Evolutionary conservation across 2,113 vertebrate genomes (phyloP), one percentile per base, ranked within the genome.

Genomic region (Hirundichthys speculiger): DNA sequence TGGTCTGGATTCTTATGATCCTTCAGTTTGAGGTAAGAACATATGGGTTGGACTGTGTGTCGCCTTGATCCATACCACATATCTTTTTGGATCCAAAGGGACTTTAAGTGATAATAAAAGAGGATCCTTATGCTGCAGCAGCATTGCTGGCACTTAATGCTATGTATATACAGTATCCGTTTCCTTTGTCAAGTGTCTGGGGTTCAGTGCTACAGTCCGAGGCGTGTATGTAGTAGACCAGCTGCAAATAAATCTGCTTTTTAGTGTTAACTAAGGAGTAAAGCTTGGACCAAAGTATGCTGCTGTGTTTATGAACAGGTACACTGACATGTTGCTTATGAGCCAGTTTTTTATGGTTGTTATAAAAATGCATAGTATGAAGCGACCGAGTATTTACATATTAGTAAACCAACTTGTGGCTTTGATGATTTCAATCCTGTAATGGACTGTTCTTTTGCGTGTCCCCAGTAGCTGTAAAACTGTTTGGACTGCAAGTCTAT

Each of bases 21-120:
- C 46, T 73, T 79, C 73, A 51, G 72, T 57, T 61, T 86, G 81
- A 92, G 92, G 92, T 91, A 90, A 86, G 91, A 63, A 49, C 76
- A 63, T 49, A 34, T 70, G 66, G 62, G 38, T 47, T 68, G 62
- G 69, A 64, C 64, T 43, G 54, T 42, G 57, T 51, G 68, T 38
- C 14, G 49, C 50, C 7, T 18, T 2, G 42, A 39, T 75, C 71
- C 43, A 43, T 27, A 21, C 14, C 54, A 22, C 49, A 50, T 52
- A 34, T 64, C 43, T 68, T 42, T n/a, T 40, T 21, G 47, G 53
- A 68, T 68, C 60, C 48, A 0, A 42, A 38, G 69, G 75, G 80
- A 77, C 34, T 54, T 5, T 21, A 66, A 69, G 73, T 68, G 64
- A 77, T 71, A 21, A 66, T 86, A 71, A 85, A 77, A 27, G 2